Evolutionary conservation across 64 coral and sea anemone genomes (phyloP).

Genomic region (Anthopleura sola): DNA sequence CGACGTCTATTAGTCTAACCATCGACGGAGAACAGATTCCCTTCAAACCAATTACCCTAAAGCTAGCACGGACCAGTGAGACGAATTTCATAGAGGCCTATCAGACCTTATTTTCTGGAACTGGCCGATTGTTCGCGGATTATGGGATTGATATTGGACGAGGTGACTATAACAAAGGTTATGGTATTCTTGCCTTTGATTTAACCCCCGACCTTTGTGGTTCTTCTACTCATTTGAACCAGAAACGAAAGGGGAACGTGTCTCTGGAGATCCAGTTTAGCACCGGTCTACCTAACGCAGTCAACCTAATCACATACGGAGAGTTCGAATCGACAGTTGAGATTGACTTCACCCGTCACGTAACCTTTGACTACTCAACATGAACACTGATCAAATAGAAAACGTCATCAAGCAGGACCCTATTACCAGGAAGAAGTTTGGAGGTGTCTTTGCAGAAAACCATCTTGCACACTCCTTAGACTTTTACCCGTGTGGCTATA

Average conservation of each 20-base stretch:
- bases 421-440: background rate
- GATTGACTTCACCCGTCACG: constrained; percentile 9
- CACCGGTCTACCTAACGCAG: background rate
- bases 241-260: background rate
- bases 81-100: background rate
- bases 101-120: background rate
- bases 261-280: constrained; percentile 14
- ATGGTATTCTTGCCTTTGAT: constrained; percentile 25
- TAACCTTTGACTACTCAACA: constrained; percentile 19
- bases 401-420: background rate
- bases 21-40: constrained; percentile 18
- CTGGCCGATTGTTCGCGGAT: background rate
- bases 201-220: background rate
- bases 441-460: constrained; percentile 25
- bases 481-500: background rate
- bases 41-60: constrained; percentile 12
- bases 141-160: constrained; percentile 1
- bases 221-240: background rate
- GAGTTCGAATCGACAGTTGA: constrained; percentile 21
- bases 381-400: constrained; percentile 17
- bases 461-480: background rate
- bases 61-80: background rate
- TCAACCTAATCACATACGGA: constrained; percentile 6
- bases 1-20: background rate
- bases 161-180: constrained; percentile 15